These are phyloP conservation scores for Apis cerana DNA, from an alignment of 1,140 invertebrate species.

Conservation along the genomic window DNA sequence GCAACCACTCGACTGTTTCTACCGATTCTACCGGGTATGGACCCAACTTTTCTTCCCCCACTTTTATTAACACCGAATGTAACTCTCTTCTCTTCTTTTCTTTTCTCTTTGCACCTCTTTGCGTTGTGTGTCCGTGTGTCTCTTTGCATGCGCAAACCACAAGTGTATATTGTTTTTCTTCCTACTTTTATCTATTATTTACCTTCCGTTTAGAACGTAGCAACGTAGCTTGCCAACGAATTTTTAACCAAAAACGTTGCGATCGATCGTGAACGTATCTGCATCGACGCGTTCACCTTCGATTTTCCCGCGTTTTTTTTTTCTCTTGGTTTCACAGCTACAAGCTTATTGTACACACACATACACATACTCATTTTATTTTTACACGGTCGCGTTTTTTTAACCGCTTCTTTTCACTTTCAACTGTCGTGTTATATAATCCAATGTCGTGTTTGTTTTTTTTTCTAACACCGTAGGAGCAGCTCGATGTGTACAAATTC, in stretches of 20 bases:
- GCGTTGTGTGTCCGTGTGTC: background rate
- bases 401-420: constrained; percentile 1
- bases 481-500: constrained; percentile 78
- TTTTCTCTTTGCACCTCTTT: background rate
- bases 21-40: constrained; percentile 81
- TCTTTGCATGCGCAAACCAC: background rate
- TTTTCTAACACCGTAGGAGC: constrained; percentile 72
- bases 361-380: too few species aligned
- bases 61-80: constrained; percentile 32
- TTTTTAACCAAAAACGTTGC: background rate
- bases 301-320: background rate
- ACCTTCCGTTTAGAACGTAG: background rate
- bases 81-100: background rate
- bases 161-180: background rate
- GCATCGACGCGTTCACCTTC: background rate
- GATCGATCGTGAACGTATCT: background rate
- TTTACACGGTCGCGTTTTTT: background rate
- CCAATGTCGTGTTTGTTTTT: constrained; percentile 50
- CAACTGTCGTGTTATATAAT: constrained; percentile 12
- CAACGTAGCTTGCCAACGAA: background rate
- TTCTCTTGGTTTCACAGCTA: too few species aligned
- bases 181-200: background rate
- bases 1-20: constrained; percentile 81
- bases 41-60: constrained; percentile 58
- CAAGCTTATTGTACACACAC: too few species aligned